Evolutionary conservation across 2,888 invertebrate species (phyloP).

Genomic region (Protodeltote pygarga): DNA sequence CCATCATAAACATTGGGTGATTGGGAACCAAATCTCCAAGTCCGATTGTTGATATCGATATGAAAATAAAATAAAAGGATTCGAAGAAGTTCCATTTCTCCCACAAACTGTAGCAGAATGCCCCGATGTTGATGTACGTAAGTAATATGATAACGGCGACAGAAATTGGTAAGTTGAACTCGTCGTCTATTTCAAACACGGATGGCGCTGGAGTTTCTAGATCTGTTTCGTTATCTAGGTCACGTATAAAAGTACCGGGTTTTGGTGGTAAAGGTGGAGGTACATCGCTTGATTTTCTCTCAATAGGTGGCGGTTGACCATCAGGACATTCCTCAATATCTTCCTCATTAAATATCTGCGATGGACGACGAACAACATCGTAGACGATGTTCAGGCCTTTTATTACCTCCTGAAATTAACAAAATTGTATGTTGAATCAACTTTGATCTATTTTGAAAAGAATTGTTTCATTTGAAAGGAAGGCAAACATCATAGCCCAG

Average conservation of each 20-base stretch:
- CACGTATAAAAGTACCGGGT: constrained; percentile 64
- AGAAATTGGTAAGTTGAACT: constrained; percentile 97
- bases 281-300: constrained; percentile 73
- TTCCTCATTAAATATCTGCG: constrained; percentile 88
- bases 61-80: constrained; percentile 98
- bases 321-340: constrained; percentile 65
- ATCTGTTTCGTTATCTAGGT: constrained; percentile 82
- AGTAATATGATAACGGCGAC: constrained; percentile 94
- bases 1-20: constrained; percentile 96
- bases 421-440: constrained; percentile 13
- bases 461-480: constrained; percentile 28
- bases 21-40: constrained; percentile 97
- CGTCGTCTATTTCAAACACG: constrained; percentile 94
- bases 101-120: constrained; percentile 91
- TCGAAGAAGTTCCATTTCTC: constrained; percentile 97
- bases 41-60: constrained; percentile 99
- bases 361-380: constrained; percentile 92
- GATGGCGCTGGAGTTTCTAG: constrained; percentile 93
- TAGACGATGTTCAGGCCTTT: constrained; percentile 94
- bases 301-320: constrained; percentile 59
- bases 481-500: constrained; percentile 52
- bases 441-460: constrained; percentile 46
- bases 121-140: constrained; percentile 95
- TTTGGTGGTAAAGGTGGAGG: constrained; percentile 80
- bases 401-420: constrained; percentile 90